Conservation (phyloP, 2,113 vertebrate species). For the Hassar affinis region DNA sequence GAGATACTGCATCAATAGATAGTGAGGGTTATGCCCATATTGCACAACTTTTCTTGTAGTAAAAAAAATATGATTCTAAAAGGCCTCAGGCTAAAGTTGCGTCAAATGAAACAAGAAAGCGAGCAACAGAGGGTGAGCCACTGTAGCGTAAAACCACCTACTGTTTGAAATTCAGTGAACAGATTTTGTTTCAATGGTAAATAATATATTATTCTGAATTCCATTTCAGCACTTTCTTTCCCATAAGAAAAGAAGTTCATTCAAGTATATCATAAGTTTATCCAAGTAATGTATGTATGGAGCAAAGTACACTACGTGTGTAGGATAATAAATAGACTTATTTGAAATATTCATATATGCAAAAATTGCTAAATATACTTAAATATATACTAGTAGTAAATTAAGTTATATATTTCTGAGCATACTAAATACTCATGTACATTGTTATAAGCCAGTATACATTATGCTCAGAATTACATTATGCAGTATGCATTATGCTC, state of each 20-base stretch:
- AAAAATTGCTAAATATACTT: background rate
- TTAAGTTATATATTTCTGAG: background rate
- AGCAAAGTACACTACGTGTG: background rate
- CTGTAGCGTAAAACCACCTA: background rate
- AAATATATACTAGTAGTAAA: background rate
- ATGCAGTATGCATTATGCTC: no score
- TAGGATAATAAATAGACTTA: background rate
- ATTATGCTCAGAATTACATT: background rate
- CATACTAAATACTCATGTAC: background rate
- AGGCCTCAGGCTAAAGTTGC: background rate
- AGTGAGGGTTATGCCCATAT: background rate
- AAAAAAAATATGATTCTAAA: background rate
- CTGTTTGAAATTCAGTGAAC: conserved; percentile 7
- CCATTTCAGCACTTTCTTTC: background rate
- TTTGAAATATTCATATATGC: background rate
- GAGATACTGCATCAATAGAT: background rate
- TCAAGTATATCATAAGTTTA: background rate
- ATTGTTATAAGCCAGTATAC: background rate
- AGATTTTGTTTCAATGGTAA: background rate
- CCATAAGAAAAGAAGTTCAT: background rate
- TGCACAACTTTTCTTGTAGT: conserved; percentile 12
- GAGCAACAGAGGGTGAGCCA: background rate
- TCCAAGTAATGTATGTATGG: background rate
- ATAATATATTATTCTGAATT: conserved; percentile 15
- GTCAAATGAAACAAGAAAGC: background rate